These are phyloP conservation scores for Andricus curvator DNA, from an alignment of 2,888 invertebrate species.

Conservation along the genomic window DNA sequence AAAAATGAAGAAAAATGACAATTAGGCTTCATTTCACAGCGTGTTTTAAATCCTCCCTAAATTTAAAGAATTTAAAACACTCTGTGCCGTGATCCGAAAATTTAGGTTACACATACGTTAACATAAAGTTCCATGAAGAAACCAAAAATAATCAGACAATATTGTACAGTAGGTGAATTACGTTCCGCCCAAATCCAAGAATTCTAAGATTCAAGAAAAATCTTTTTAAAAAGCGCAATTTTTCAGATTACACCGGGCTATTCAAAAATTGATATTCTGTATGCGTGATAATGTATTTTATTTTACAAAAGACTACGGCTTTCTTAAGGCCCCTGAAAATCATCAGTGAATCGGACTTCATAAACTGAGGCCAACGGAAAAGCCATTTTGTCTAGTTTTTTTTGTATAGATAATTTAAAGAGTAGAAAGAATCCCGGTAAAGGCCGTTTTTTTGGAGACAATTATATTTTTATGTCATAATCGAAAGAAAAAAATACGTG, in stretches of 20 bases:
- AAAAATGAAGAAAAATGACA: not conserved
- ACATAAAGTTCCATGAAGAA: conserved; percentile 57
- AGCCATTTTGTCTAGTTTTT: no score
- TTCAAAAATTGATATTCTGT: conserved; percentile 12
- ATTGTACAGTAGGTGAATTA: conserved; percentile 52
- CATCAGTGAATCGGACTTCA: no score
- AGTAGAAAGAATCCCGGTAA: no score
- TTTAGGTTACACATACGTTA: conserved; percentile 34
- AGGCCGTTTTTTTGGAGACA: no score
- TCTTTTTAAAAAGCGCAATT: not conserved
- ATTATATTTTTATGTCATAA: no score
- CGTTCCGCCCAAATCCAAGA: conserved; percentile 31
- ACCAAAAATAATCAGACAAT: conserved; percentile 55
- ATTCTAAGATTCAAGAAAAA: not conserved
- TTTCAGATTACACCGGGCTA: not conserved
- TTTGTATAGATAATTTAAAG: no score
- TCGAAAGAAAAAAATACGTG: no score
- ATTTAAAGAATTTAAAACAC: conserved; percentile 43
- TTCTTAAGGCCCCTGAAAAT: not conserved
- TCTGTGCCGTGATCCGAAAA: conserved; percentile 2
- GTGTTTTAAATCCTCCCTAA: conserved; percentile 65
- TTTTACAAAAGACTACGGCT: conserved; percentile 31
- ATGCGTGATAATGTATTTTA: conserved; percentile 7
- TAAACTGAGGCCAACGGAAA: no score
- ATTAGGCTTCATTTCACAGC: conserved; percentile 65